These are phyloP conservation scores for Montipora foliosa DNA, from an alignment of 64 coral and sea anemone species.

Conservation along the genomic window DNA sequence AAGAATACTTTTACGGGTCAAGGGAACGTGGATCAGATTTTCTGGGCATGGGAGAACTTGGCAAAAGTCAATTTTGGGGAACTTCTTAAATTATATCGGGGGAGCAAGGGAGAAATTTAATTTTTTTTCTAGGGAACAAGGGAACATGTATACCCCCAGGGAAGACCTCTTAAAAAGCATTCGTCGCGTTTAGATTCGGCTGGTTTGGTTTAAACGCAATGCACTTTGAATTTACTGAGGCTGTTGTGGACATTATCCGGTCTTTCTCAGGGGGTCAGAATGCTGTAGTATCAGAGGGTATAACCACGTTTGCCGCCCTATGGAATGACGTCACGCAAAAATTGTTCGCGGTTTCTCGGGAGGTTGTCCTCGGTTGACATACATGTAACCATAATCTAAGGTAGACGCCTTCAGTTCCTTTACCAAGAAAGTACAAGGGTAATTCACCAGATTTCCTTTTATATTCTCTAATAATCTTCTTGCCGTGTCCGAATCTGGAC, in stretches of 20 bases:
- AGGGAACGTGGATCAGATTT: too few relatives aligned
- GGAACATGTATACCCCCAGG: too few relatives aligned
- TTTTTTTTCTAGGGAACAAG: too few relatives aligned
- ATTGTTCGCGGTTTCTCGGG: neutral
- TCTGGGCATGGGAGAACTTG: too few relatives aligned
- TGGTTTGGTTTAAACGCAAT: too few relatives aligned
- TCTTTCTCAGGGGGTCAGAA: neutral
- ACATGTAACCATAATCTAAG: slow-evolving; percentile 50
- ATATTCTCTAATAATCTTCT: neutral
- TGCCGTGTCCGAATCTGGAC: neutral
- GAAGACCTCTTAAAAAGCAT: too few relatives aligned
- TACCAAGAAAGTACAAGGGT: slow-evolving; percentile 38
- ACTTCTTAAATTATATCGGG: too few relatives aligned
- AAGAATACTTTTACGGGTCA: too few relatives aligned
- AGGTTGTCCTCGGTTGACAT: slow-evolving; percentile 28
- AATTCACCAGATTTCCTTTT: slow-evolving; percentile 23
- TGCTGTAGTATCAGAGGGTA: neutral
- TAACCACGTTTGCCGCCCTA: slow-evolving; percentile 1
- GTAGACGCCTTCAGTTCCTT: slow-evolving; percentile 41
- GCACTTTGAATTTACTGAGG: too few relatives aligned
- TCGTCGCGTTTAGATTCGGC: too few relatives aligned
- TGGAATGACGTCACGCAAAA: slow-evolving; percentile 10
- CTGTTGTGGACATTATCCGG: neutral
- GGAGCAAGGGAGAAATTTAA: too few relatives aligned
- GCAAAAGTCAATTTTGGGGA: too few relatives aligned